Evolutionary conservation across 1,140 invertebrate genomes (phyloP).

Genomic region (Phortica variegata): DNA sequence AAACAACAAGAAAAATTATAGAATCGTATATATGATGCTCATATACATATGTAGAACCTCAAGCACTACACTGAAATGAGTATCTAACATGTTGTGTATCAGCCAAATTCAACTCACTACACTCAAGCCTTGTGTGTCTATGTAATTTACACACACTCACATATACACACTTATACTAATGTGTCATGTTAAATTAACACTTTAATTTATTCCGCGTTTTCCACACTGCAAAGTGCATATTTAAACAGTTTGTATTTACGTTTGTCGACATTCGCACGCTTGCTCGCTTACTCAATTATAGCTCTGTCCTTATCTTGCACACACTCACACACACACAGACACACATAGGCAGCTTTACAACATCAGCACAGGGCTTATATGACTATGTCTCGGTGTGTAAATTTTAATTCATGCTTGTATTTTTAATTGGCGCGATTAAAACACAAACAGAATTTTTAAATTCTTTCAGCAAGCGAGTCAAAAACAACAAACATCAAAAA

Average conservation of each 20-base stretch:
- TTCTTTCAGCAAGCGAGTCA: conserved; percentile 26
- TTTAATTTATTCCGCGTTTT: conserved; percentile 56
- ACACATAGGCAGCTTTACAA: conserved; percentile 7
- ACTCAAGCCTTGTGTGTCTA: too few species aligned
- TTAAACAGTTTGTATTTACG: conserved; percentile 54
- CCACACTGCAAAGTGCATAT: conserved; percentile 53
- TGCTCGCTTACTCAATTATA: too few species aligned
- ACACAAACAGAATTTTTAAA: conserved; percentile 44
- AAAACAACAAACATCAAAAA: conserved; percentile 31
- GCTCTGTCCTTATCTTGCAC: neutral
- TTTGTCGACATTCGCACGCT: too few species aligned
- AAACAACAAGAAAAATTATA: too few species aligned
- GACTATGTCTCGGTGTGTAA: conserved; percentile 30
- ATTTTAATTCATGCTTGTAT: conserved; percentile 49
- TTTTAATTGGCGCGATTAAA: conserved; percentile 50
- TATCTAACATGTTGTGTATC: too few species aligned
- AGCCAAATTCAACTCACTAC: too few species aligned
- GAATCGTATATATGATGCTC: too few species aligned
- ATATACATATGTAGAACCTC: too few species aligned
- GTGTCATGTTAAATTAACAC: conserved; percentile 56
- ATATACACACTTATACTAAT: conserved; percentile 35
- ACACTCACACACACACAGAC: conserved; percentile 5
- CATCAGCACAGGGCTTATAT: too few species aligned
- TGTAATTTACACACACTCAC: conserved; percentile 7
- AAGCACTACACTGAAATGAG: too few species aligned